A percentile compares a stretch with the other conserved stretches of the same genome.
Conservation (phyloP, 2,888 invertebrate genomes). For the Idaea dimidiata region DNA sequence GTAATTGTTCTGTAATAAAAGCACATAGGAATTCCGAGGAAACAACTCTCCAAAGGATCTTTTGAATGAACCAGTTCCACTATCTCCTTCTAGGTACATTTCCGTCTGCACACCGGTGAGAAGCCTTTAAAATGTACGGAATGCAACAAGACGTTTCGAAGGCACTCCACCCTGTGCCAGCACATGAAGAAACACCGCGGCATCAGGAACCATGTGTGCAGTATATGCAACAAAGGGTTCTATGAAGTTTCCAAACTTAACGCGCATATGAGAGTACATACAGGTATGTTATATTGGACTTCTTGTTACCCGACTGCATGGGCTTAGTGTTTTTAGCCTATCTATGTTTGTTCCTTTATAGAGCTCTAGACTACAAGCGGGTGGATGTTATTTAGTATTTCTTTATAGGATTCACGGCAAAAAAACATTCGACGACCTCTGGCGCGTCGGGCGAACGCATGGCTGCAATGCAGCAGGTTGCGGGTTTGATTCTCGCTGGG, state of each 20-base stretch:
- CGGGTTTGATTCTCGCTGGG: too few species aligned
- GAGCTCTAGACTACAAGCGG: too few species aligned
- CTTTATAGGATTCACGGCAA: too few species aligned
- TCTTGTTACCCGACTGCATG: not conserved
- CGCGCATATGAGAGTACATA: constrained; percentile 76
- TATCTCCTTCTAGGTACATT: constrained; percentile 58
- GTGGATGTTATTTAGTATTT: too few species aligned
- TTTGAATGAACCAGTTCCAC: not conserved
- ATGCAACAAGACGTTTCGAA: constrained; percentile 74
- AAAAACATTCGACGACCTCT: too few species aligned
- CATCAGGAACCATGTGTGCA: constrained; percentile 73
- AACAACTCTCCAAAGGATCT: too few species aligned
- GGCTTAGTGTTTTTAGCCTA: too few species aligned
- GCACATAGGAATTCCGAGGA: too few species aligned
- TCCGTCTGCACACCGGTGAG: constrained; percentile 75
- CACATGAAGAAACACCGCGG: constrained; percentile 79
- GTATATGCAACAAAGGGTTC: constrained; percentile 69
- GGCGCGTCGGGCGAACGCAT: too few species aligned
- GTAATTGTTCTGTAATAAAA: too few species aligned
- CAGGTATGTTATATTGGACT: constrained; percentile 46
- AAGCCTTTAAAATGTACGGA: constrained; percentile 74
- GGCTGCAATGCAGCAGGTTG: too few species aligned
- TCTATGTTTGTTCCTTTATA: too few species aligned
- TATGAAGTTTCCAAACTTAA: constrained; percentile 78
- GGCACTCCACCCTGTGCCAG: constrained; percentile 76